phyloP scores from a whole-genome alignment of 2,797 vertebrate species.

The Triplophysa bombifrons region DNA sequence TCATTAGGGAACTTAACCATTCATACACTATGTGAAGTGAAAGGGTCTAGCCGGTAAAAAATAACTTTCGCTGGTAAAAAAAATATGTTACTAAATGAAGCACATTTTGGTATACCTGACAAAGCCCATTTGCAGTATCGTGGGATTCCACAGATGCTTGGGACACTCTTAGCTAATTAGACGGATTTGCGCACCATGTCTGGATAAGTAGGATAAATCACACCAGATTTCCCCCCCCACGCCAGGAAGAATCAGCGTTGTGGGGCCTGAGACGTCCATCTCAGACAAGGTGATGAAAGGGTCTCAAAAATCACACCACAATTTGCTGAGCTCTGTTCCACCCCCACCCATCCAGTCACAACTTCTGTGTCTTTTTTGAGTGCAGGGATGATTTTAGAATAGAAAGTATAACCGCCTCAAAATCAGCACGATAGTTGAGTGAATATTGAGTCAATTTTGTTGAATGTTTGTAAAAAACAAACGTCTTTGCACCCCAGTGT shows the following conservation, averaged over 20 bases:
- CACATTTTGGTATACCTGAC: not conserved
- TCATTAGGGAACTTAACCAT: conserved; percentile 31
- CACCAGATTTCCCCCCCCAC: conserved; percentile 21
- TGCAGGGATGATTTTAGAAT: not conserved
- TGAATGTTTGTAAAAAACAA: not conserved
- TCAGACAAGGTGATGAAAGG: conserved; percentile 59
- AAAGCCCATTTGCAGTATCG: not conserved
- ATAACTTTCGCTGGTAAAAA: not conserved
- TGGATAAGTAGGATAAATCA: conserved; percentile 49
- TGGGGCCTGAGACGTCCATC: conserved; percentile 48
- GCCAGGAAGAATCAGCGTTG: conserved; percentile 50
- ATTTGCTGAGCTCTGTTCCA: conserved; percentile 12
- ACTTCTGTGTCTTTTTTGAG: no score
- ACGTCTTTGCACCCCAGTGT: not conserved
- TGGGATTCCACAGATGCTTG: conserved; percentile 43
- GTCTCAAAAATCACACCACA: conserved; percentile 44
- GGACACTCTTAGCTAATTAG: conserved; percentile 64
- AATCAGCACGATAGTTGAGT: not conserved
- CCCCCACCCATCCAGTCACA: conserved; percentile 17
- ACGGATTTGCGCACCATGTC: conserved; percentile 59
- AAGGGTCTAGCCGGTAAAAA: not conserved
- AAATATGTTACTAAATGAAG: no score
- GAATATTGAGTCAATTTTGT: no score
- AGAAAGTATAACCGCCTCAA: not conserved
- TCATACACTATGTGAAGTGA: not conserved